Evolutionary conservation across 2,113 vertebrate species (phyloP).

Genomic region (Rhizomys pruinosus): DNA sequence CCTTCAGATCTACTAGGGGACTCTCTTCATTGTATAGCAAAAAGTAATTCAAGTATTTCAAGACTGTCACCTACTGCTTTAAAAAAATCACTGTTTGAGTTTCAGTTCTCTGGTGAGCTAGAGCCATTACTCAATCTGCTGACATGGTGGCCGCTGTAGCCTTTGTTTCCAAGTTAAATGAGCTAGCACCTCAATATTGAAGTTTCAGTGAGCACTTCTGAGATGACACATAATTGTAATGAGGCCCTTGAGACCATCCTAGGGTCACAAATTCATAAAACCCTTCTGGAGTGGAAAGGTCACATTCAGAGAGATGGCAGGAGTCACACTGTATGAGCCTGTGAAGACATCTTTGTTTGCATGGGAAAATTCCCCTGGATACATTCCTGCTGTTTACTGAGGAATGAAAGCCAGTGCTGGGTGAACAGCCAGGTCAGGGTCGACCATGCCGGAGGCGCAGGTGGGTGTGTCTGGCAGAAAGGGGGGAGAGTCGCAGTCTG

Average conservation of each 20-base stretch:
- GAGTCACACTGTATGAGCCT: constrained; percentile 15
- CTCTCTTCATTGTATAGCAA: constrained; percentile 33
- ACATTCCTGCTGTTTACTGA: background rate
- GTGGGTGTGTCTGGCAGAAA: background rate
- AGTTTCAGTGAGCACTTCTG: constrained; percentile 43
- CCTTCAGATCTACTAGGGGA: constrained; percentile 16
- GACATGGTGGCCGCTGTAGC: constrained; percentile 23
- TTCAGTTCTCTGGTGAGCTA: constrained; percentile 24
- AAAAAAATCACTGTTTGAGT: constrained; percentile 8
- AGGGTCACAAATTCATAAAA: constrained; percentile 68
- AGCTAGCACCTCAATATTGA: constrained; percentile 69
- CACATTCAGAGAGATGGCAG: constrained; percentile 32
- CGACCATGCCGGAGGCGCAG: background rate
- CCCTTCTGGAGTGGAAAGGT: constrained; percentile 61
- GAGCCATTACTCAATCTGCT: constrained; percentile 55
- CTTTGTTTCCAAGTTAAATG: constrained; percentile 65
- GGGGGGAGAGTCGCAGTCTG: too few relatives aligned
- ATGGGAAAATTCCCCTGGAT: background rate
- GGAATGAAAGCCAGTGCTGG: background rate
- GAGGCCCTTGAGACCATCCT: constrained; percentile 5
- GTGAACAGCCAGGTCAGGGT: background rate
- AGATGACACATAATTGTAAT: constrained; percentile 63
- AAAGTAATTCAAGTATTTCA: constrained; percentile 66
- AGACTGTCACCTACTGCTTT: constrained; percentile 57
- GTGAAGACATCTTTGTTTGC: background rate